These are phyloP conservation scores for Erebia epiphron DNA, from an alignment of 2,888 invertebrate species.

Conservation along the genomic window DNA sequence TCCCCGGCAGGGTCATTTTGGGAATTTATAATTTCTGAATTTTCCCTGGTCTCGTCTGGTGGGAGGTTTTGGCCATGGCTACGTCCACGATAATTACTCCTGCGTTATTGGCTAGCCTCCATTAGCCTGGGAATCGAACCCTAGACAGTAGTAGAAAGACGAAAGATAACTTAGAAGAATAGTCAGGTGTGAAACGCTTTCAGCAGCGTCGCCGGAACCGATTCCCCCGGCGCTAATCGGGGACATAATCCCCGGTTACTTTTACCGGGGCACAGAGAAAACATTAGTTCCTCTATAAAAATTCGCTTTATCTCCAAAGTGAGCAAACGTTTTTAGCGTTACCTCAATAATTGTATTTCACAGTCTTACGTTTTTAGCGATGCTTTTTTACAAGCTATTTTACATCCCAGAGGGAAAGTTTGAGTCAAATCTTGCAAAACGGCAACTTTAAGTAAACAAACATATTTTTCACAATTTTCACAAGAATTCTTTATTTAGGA, in stretches of 20 bases:
- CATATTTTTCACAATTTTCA: not conserved
- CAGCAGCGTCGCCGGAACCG: not conserved
- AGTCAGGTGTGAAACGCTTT: not conserved
- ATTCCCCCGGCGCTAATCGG: not conserved
- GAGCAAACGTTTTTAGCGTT: not conserved
- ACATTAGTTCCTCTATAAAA: constrained; percentile 4
- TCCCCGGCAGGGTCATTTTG: no score
- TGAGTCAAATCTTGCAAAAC: not conserved
- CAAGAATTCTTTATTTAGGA: not conserved
- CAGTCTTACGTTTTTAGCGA: not conserved
- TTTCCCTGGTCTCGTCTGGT: no score
- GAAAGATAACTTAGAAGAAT: not conserved
- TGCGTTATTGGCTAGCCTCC: no score
- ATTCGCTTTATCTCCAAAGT: constrained; percentile 2
- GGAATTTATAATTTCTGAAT: no score
- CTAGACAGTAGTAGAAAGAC: not conserved
- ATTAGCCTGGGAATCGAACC: no score
- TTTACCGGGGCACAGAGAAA: not conserved
- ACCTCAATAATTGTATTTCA: constrained; percentile 3
- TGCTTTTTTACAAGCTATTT: no score
- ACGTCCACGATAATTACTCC: no score
- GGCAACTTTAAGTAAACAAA: not conserved
- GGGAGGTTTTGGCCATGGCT: no score
- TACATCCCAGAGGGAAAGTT: not conserved
- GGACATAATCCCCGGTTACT: constrained; percentile 1